Evolutionary conservation across 2,888 invertebrate species (phyloP).

Genomic region (Molorchus minor): DNA sequence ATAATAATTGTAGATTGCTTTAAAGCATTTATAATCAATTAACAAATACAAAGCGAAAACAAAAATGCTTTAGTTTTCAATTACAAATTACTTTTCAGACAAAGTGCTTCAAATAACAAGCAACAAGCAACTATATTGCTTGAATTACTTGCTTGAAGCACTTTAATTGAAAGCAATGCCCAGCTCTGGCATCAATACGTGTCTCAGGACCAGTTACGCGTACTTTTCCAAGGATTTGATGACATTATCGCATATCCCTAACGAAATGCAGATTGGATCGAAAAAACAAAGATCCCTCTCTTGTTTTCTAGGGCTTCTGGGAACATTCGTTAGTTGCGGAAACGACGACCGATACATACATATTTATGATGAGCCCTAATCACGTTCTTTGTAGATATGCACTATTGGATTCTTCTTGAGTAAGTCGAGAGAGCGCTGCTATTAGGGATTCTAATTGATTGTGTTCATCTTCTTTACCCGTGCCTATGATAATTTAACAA

Average conservation of each 20-base stretch:
- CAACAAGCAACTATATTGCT: too few relatives aligned
- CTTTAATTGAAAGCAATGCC: too few relatives aligned
- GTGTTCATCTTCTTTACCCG: constrained; percentile 48
- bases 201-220: too few relatives aligned
- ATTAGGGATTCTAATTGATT: constrained; percentile 49
- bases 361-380: constrained; percentile 47
- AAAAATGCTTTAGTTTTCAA: too few relatives aligned
- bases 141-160: too few relatives aligned
- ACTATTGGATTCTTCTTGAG: constrained; percentile 43
- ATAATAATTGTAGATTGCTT: too few relatives aligned
- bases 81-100: too few relatives aligned
- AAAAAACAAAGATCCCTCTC: constrained; percentile 43
- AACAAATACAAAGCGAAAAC: too few relatives aligned
- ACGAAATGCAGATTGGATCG: constrained; percentile 43
- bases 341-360: constrained; percentile 43
- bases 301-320: constrained; percentile 39
- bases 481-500: constrained; percentile 50
- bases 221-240: constrained; percentile 25
- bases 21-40: too few relatives aligned
- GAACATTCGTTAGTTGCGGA: constrained; percentile 44
- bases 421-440: constrained; percentile 37
- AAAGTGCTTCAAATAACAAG: too few relatives aligned
- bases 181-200: too few relatives aligned
- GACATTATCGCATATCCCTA: constrained; percentile 42
- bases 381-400: constrained; percentile 45